A percentile compares a stretch with the other conserved stretches of the same genome.
phyloP scores from a whole-genome alignment of 2,113 vertebrate species.

The Bettongia penicillata region DNA sequence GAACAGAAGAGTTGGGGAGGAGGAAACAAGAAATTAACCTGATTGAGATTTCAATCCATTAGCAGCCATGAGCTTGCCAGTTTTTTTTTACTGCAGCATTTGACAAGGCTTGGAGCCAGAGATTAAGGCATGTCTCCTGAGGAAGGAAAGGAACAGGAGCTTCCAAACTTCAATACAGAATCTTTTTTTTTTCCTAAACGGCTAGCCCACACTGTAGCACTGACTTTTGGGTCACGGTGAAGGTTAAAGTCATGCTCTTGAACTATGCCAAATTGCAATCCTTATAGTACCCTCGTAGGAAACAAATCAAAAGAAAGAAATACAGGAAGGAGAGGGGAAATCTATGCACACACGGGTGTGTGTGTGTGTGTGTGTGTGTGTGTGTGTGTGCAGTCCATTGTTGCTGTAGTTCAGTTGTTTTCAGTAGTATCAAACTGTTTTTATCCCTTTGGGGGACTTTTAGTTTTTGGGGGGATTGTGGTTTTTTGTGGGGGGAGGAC shows the following conservation, averaged over 20 bases:
- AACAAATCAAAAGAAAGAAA: constrained; percentile 68
- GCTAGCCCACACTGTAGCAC: constrained; percentile 69
- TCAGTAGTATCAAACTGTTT: no score
- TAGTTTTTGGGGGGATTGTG: no score
- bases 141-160: constrained; percentile 71
- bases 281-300: constrained; percentile 43
- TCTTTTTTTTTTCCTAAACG: constrained; percentile 67
- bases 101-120: constrained; percentile 76
- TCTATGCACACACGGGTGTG: not conserved
- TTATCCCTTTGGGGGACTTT: no score
- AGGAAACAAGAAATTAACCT: constrained; percentile 69
- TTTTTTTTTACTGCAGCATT: constrained; percentile 68
- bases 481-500: no score
- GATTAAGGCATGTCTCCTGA: constrained; percentile 70
- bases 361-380: no score
- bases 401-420: no score
- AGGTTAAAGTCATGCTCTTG: constrained; percentile 60
- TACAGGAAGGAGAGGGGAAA: constrained; percentile 59
- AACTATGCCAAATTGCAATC: constrained; percentile 7
- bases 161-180: constrained; percentile 70
- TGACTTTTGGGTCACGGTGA: constrained; percentile 74
- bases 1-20: not conserved
- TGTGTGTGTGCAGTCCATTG: no score
- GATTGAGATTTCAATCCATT: constrained; percentile 80
- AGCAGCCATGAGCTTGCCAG: constrained; percentile 74